These are phyloP conservation scores for Sphyrna mokarran DNA, from an alignment of 2,113 vertebrate species.

Conservation along the genomic window DNA sequence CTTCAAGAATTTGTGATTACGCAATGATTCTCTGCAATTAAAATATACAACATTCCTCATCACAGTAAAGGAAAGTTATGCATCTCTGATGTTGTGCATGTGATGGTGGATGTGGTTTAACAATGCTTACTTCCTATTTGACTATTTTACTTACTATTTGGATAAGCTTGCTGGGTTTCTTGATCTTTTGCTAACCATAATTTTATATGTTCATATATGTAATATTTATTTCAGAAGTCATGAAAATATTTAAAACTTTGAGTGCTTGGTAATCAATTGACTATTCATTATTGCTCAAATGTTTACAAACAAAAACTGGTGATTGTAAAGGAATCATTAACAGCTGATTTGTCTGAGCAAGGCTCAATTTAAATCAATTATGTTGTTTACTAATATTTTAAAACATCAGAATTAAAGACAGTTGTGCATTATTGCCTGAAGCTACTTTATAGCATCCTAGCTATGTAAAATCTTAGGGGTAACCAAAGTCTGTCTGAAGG, in stretches of 20 bases:
- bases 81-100: neutral
- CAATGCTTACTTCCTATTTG: neutral
- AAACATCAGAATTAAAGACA: neutral
- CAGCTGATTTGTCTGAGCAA: neutral
- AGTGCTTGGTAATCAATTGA: neutral
- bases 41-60: neutral
- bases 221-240: neutral
- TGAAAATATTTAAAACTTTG: neutral
- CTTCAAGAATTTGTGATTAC: neutral
- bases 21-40: neutral
- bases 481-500: neutral
- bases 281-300: neutral
- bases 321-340: neutral
- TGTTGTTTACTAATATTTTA: neutral
- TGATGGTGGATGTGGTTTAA: neutral
- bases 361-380: conserved; percentile 1
- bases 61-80: neutral
- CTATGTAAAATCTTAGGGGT: neutral
- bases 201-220: neutral
- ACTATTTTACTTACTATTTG: neutral
- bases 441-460: neutral
- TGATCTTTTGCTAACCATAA: neutral
- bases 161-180: neutral
- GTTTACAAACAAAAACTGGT: neutral
- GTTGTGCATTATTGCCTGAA: neutral